phyloP scores from a whole-genome alignment of 2,797 vertebrate genomes.

The Sebastes variabilis region DNA sequence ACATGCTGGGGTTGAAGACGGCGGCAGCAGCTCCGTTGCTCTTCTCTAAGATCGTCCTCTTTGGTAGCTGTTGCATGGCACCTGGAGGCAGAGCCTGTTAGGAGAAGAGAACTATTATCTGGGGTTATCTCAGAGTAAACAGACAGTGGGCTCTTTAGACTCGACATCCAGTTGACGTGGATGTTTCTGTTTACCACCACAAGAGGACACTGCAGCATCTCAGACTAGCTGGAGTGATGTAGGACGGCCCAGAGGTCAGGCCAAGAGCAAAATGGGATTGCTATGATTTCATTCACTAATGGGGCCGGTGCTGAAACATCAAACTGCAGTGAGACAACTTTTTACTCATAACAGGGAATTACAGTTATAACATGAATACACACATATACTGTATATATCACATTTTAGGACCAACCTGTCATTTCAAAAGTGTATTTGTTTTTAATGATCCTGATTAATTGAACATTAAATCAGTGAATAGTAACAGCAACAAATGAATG shows the following conservation, averaged over 20 bases:
- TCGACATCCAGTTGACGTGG: not conserved
- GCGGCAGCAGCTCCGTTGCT: conserved; percentile 89
- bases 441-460: not conserved
- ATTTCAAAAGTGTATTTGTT: not conserved
- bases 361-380: conserved; percentile 73
- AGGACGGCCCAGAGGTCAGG: conserved; percentile 44
- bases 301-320: not conserved
- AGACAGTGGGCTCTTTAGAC: not conserved
- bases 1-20: conserved; percentile 94
- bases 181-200: conserved; percentile 48
- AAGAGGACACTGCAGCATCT: conserved; percentile 61
- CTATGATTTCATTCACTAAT: conserved; percentile 47
- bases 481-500: not conserved
- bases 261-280: conserved; percentile 50
- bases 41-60: conserved; percentile 94
- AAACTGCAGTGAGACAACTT: conserved; percentile 46
- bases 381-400: no score
- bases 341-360: conserved; percentile 34
- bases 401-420: not conserved
- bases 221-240: conserved; percentile 1
- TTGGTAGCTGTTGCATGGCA: conserved; percentile 92
- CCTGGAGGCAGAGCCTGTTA: conserved; percentile 89
- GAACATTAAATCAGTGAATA: not conserved
- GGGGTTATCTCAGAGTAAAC: not conserved
- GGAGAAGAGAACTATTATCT: not conserved